Evolutionary conservation across 2,888 invertebrate genomes (phyloP).

Genomic region (Macaria notata): DNA sequence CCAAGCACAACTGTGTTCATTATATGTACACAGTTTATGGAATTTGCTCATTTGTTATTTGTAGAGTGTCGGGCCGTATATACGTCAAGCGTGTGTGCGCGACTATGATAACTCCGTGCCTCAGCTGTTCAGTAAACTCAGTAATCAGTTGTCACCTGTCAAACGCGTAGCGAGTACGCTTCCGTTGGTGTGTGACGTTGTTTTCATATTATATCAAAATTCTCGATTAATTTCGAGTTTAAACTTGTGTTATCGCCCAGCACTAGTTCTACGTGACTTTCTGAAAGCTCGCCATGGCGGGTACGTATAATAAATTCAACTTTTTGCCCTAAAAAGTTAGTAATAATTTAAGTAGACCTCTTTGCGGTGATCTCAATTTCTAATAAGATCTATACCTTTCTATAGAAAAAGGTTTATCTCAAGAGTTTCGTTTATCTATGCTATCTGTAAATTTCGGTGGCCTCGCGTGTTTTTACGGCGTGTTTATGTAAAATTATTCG

Average conservation of each 20-base stretch:
- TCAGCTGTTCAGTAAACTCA: too few relatives aligned
- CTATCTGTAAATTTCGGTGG: slow-evolving; percentile 3
- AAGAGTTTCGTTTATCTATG: neutral
- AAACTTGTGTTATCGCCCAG: slow-evolving; percentile 6
- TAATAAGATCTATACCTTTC: too few relatives aligned
- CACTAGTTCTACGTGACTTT: slow-evolving; percentile 34
- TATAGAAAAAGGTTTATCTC: too few relatives aligned
- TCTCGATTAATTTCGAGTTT: slow-evolving; percentile 27
- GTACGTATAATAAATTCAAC: slow-evolving; percentile 44
- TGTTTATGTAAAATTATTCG: slow-evolving; percentile 19
- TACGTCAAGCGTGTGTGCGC: too few relatives aligned
- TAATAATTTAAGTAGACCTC: slow-evolving; percentile 8
- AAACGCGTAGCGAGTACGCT: slow-evolving; percentile 22
- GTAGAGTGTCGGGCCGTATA: too few relatives aligned
- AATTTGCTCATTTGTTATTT: too few relatives aligned
- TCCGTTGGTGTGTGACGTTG: slow-evolving; percentile 16
- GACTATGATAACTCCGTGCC: too few relatives aligned
- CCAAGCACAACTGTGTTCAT: too few relatives aligned
- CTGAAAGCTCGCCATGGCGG: slow-evolving; percentile 53
- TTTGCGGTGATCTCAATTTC: neutral
- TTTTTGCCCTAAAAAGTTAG: slow-evolving; percentile 22
- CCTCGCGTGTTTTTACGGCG: slow-evolving; percentile 1
- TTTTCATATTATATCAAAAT: slow-evolving; percentile 8
- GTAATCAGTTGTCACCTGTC: slow-evolving; percentile 14
- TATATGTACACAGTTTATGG: too few relatives aligned